Conservation (phyloP, 64 coral and sea anemone species). For the Porites lutea region DNA sequence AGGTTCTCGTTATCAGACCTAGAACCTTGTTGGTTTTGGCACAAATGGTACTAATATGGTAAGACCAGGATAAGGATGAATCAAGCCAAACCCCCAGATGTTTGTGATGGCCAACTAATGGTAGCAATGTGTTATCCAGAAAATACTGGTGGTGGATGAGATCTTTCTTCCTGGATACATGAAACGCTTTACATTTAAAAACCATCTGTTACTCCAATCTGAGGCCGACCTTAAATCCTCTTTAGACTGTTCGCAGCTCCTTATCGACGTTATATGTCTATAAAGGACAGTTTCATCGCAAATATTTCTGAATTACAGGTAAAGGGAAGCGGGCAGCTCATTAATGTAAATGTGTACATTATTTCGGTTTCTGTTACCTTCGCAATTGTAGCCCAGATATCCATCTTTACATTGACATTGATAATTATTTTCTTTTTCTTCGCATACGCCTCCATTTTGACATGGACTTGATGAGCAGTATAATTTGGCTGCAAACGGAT, state of each 20-base stretch:
- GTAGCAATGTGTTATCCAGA: not conserved
- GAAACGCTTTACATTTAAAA: not conserved
- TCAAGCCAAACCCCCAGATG: not conserved
- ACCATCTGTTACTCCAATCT: not conserved
- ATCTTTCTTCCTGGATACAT: slow-evolving; percentile 20
- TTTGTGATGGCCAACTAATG: slow-evolving; percentile 10
- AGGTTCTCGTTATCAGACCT: too few species aligned
- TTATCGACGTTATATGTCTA: not conserved
- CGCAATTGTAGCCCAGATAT: slow-evolving; percentile 92
- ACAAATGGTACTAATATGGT: too few species aligned
- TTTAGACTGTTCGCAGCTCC: not conserved
- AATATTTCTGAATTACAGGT: not conserved
- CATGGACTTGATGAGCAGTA: slow-evolving; percentile 86
- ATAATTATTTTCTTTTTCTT: slow-evolving; percentile 87
- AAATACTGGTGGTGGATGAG: not conserved
- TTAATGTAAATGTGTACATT: not conserved
- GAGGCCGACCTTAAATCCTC: not conserved
- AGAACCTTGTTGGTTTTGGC: too few species aligned
- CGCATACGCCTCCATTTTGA: slow-evolving; percentile 75
- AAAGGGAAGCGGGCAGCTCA: not conserved
- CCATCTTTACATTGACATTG: slow-evolving; percentile 80
- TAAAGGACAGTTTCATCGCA: not conserved
- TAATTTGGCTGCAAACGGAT: slow-evolving; percentile 61
- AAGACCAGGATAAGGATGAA: too few species aligned
- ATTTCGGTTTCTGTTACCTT: slow-evolving; percentile 53